Evolutionary conservation across 1,140 invertebrate genomes (phyloP), one percentile per base, ranked within the genome.

Genomic region (Drosophila ananassae): DNA sequence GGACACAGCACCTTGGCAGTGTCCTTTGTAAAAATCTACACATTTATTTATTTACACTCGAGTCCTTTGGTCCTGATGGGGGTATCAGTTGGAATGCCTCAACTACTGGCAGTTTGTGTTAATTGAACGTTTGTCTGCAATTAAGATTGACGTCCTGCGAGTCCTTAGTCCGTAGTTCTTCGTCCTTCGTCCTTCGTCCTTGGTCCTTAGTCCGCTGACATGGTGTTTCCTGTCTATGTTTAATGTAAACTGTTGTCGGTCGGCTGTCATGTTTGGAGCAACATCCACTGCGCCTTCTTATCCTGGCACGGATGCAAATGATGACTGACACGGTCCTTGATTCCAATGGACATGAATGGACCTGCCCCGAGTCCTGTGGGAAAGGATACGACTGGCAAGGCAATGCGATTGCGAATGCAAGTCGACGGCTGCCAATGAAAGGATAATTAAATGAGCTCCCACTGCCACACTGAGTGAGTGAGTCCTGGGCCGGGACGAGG

Each of bases 371-470:
- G 17, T 17, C 17, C 17, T 17, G 17, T 17, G 1, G 12, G 12
- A 30, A 21, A 13, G 47, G 57, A 10, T 17, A 17, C 41, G 2
- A 21, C 41, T 46, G 17, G 6, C 2, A 21, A 7, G 6, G 41
- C 17, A 17, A 21, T 17, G 17, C 17, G 17, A 46, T 9, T 22
- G 67, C 56, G 13, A 46, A 59, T 60, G 25, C 12, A 2, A 21
- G 8, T 28, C 44, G 2, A 22, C 6, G n/a, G 8, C 60, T 37
- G 50, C 32, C 66, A 68, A 32, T 30, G 48, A 39, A 30, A 32
- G 51, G 8, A 62, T 66, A 25, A 61, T 66, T 74, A 57, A 79
- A 84, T 76, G 71, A 64, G 13, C 41, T 39, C 48, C 69, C 46
- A 25, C 52, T 37, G 13, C 60, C 25, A 12, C 10, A 4, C 8